A percentile compares a stretch with the other conserved stretches of the same genome.
Conservation (phyloP, 2,113 vertebrate genomes). For the Petromus typicus region DNA sequence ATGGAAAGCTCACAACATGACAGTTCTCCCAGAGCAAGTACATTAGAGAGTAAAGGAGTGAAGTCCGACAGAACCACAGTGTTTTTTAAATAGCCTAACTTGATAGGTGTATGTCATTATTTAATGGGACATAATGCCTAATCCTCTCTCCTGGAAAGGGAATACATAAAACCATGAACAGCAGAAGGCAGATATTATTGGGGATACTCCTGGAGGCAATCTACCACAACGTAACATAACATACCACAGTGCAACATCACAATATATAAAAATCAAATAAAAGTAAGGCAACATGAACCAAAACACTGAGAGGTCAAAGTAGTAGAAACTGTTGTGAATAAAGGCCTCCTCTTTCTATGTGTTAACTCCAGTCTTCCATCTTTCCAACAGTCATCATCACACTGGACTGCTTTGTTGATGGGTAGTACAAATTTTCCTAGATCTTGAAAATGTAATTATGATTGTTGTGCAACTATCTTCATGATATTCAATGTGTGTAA, state of each 20-base stretch:
- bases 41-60: neutral
- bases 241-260: neutral
- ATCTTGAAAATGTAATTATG: constrained; percentile 58
- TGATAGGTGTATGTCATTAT: neutral
- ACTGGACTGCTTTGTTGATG: neutral
- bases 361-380: neutral
- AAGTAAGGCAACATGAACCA: neutral
- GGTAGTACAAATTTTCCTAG: neutral
- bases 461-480: constrained; percentile 36
- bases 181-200: neutral
- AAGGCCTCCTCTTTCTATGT: neutral
- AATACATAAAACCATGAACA: neutral
- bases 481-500: constrained; percentile 34
- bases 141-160: neutral
- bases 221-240: neutral
- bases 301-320: neutral
- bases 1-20: neutral
- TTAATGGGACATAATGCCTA: neutral
- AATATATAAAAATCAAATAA: neutral
- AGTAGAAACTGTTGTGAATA: constrained; percentile 2
- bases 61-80: neutral
- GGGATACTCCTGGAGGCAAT: neutral
- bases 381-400: neutral
- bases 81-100: constrained; percentile 3
- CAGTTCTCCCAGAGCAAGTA: neutral